phyloP scores from a whole-genome alignment of 2,888 invertebrate genomes.

The Cataglyphis livida region DNA sequence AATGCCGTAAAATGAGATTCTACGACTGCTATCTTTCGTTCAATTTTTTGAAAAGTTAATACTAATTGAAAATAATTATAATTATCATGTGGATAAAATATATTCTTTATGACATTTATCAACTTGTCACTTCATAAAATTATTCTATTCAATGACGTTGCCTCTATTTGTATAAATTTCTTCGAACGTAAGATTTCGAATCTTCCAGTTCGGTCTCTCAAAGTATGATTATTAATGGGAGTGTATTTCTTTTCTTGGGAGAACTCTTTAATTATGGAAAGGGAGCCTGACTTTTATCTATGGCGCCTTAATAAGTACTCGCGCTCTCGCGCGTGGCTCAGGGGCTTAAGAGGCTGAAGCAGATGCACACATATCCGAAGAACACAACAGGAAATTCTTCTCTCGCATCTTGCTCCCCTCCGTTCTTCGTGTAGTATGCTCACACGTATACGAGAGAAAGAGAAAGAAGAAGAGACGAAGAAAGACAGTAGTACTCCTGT shows the following conservation, averaged over 20 bases:
- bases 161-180: not conserved
- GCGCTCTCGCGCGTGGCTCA: conserved; percentile 74
- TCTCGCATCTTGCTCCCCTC: conserved; percentile 62
- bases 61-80: not conserved
- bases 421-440: conserved; percentile 2
- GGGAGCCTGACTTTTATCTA: conserved; percentile 60
- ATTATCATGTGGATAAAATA: not conserved
- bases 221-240: conserved; percentile 53
- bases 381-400: conserved; percentile 84
- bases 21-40: not conserved
- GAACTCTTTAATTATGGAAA: conserved; percentile 55
- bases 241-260: not conserved
- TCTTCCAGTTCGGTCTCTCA: not conserved
- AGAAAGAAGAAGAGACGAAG: not conserved
- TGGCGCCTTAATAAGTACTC: conserved; percentile 76
- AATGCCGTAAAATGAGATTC: not conserved
- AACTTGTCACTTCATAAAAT: not conserved
- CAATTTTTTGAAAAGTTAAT: not conserved
- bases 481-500: conserved; percentile 19
- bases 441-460: not conserved
- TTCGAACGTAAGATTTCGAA: not conserved
- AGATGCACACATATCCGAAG: conserved; percentile 81
- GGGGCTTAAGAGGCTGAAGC: conserved; percentile 77
- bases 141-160: not conserved
- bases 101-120: not conserved